phyloP scores from a whole-genome alignment of 2,888 invertebrate genomes.

The Galeruca laticollis region DNA sequence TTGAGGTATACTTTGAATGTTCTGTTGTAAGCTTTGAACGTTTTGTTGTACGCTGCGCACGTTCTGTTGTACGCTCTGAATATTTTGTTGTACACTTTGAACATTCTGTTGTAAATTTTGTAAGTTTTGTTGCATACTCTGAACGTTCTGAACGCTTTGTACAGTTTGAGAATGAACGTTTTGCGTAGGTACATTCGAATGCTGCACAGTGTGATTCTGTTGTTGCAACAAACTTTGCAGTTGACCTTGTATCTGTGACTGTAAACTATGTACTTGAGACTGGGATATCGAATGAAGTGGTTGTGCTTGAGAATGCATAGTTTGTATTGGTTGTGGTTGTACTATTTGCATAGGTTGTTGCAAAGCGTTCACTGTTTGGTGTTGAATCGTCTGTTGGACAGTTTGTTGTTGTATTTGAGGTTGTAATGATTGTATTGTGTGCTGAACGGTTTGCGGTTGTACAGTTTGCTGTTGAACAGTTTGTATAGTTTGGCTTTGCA shows the following conservation, averaged over 20 bases:
- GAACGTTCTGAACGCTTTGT: slow-evolving; percentile 43
- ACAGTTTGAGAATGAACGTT: slow-evolving; percentile 49
- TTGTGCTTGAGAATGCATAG: slow-evolving; percentile 60
- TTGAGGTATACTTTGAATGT: slow-evolving; percentile 44
- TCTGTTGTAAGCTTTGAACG: slow-evolving; percentile 46
- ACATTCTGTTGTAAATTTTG: slow-evolving; percentile 40
- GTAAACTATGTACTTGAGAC: slow-evolving; percentile 60
- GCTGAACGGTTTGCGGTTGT: slow-evolving; percentile 62
- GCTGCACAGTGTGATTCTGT: slow-evolving; percentile 56
- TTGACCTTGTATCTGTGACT: slow-evolving; percentile 60
- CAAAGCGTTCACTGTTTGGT: slow-evolving; percentile 59
- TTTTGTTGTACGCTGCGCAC: slow-evolving; percentile 48
- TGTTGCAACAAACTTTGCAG: slow-evolving; percentile 56
- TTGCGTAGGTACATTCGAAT: slow-evolving; percentile 51
- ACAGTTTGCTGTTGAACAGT: slow-evolving; percentile 66
- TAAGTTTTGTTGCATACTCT: slow-evolving; percentile 44
- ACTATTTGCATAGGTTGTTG: slow-evolving; percentile 64
- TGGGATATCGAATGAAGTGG: slow-evolving; percentile 57
- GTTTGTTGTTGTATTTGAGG: slow-evolving; percentile 64
- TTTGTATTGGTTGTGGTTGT: slow-evolving; percentile 62
- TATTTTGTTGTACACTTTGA: slow-evolving; percentile 38
- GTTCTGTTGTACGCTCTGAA: slow-evolving; percentile 41
- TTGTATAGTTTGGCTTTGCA: slow-evolving; percentile 65
- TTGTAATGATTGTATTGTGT: slow-evolving; percentile 61
- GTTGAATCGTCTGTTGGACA: slow-evolving; percentile 63